Evolutionary conservation across 2,888 invertebrate genomes (phyloP).

Genomic region (Caenorhabditis sp.): DNA sequence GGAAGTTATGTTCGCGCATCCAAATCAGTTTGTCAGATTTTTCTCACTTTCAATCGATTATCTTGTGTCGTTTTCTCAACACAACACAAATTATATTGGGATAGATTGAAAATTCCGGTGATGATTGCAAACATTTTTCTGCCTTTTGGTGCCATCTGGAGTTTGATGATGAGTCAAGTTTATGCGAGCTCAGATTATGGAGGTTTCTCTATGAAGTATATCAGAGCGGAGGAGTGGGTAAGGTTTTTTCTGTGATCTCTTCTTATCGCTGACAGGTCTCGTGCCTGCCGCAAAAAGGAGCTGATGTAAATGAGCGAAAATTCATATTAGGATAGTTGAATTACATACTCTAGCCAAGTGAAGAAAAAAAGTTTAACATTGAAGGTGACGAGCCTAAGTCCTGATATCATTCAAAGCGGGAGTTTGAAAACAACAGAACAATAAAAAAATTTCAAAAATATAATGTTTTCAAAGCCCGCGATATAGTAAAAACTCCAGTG

Average conservation of each 20-base stretch:
- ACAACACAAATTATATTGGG: conserved; percentile 10
- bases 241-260: too few species aligned
- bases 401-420: too few species aligned
- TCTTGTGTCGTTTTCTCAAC: conserved; percentile 16
- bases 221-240: conserved; percentile 8
- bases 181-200: neutral
- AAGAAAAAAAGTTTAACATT: too few species aligned
- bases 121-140: neutral
- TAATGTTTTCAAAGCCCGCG: neutral
- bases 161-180: conserved; percentile 6
- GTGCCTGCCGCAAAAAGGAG: too few species aligned
- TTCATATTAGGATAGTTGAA: too few species aligned
- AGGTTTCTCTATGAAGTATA: conserved; percentile 17
- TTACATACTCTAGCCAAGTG: too few species aligned
- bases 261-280: too few species aligned
- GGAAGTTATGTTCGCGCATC: conserved; percentile 3
- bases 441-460: too few species aligned
- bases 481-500: neutral
- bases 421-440: too few species aligned
- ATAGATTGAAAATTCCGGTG: neutral
- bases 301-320: too few species aligned
- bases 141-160: conserved; percentile 6
- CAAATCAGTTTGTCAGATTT: conserved; percentile 11
- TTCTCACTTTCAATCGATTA: conserved; percentile 14
- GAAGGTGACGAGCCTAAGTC: too few species aligned